A percentile compares a stretch with the other conserved stretches of the same genome.
Conservation (phyloP, 2,113 vertebrate genomes). For the Notothenia rossii region DNA sequence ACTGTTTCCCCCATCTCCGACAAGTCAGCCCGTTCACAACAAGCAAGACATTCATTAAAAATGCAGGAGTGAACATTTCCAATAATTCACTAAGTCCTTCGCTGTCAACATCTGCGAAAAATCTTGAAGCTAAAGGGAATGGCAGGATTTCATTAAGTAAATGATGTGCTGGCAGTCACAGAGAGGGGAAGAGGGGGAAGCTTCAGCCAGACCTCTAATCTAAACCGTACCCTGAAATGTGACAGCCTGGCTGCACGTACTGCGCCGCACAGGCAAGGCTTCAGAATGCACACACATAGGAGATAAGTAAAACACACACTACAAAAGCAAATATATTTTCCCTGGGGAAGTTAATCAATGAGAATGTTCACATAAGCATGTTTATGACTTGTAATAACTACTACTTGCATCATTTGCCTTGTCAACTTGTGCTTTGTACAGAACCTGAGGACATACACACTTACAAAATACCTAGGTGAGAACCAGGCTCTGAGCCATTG, state of each 20-base stretch:
- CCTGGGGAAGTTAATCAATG: slow-evolving; percentile 44
- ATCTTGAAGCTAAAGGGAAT: slow-evolving; percentile 91
- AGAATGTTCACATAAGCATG: slow-evolving; percentile 39
- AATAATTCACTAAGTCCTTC: slow-evolving; percentile 91
- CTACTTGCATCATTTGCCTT: slow-evolving; percentile 28
- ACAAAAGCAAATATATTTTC: slow-evolving; percentile 48
- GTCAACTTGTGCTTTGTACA: slow-evolving; percentile 4
- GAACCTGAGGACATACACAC: slow-evolving; percentile 28
- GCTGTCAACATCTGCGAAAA: slow-evolving; percentile 94
- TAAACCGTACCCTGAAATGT: slow-evolving; percentile 93
- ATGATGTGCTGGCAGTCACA: slow-evolving; percentile 95
- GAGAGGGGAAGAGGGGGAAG: slow-evolving; percentile 90
- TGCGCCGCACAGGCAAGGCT: slow-evolving; percentile 78
- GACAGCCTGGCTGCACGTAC: slow-evolving; percentile 86
- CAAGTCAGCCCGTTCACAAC: slow-evolving; percentile 70
- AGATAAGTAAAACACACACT: slow-evolving; percentile 63
- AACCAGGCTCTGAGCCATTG: neutral
- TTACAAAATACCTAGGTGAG: neutral
- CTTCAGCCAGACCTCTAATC: slow-evolving; percentile 92
- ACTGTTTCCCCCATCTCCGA: slow-evolving; percentile 48
- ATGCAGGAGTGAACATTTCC: slow-evolving; percentile 84
- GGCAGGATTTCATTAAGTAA: slow-evolving; percentile 98
- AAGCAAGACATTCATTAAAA: slow-evolving; percentile 81
- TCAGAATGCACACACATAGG: slow-evolving; percentile 73
- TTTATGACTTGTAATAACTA: slow-evolving; percentile 53